Base-by-base conservation (phyloP, 2,888 invertebrate species). In the Meloe dianella region DNA sequence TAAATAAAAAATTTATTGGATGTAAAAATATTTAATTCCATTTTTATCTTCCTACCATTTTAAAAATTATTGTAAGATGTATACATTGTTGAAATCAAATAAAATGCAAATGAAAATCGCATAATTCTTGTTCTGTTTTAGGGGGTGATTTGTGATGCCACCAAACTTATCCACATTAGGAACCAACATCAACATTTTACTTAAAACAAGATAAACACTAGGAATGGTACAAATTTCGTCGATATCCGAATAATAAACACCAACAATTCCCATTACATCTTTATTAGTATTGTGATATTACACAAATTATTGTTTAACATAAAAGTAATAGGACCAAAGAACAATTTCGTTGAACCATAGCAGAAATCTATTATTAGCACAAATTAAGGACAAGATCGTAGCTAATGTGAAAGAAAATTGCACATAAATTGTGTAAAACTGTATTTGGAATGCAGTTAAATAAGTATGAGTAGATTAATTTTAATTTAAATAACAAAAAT, bases 61-160 rank as follows among this genome's bases (percentile, higher is more conserved):
- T 71, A 68, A 67, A 72, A 73, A 67, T 73, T 73, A 75, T 75
- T 75, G 74, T 74, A 75, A 75, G 57, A 72, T 75, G 74, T 74
- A 74, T 68, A 73, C 73, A 74, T 73, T 75, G 75, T 75, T 75
- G 72, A 75, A 73, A 70, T 68, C 71, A 74, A 72, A 74, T 74
- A 73, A 73, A 71, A 62, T 63, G 63, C 69, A 72, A 65, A 63
- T 65, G 63, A 63, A 22, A 24, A 24, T 6, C 17, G 12, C 14
- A 2, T 1, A 12, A 9, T 14, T 54, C 24, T 54, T 47, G 32
- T 32, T 10, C 8, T 12, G 32, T 2, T n/a, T n/a, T n/a, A n/a
- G n/a, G n/a, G n/a, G n/a, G n/a, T n/a, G n/a, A n/a, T n/a, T n/a
- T n/a, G n/a, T n/a, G n/a, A n/a, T n/a, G n/a, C n/a, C n/a, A n/a